Evolutionary conservation across 2,888 invertebrate species (phyloP), one percentile per base, ranked within the genome.

Genomic region (Euproctis similis): DNA sequence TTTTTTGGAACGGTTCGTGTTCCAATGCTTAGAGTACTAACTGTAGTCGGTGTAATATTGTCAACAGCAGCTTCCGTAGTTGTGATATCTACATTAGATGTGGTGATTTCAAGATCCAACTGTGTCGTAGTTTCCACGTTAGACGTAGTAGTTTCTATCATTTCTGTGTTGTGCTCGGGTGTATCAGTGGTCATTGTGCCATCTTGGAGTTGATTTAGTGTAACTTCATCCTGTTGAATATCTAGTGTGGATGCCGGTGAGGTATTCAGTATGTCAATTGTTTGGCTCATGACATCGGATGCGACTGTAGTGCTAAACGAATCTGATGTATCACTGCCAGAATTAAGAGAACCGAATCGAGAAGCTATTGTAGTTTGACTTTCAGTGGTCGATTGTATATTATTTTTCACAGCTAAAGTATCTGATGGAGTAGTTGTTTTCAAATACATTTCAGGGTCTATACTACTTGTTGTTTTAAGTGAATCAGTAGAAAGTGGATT

Each of bases 1-100:
- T 87, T 86, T 59, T 88, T 86, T 29, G 89, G 89, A 53, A 75
- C 62, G 13, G 57, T 43, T 46, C 66, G 46, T 45, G 60, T 58
- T 36, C 53, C 59, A 31, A 53, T 48, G 42, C 52, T 60, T 37
- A 56, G 39, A 49, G 49, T 52, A 51, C 57, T 53, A 49, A 50
- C 51, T 42, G 63, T 59, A 46, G 61, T 63, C 43, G 58, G 53
- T 49, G 49, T 55, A 41, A 43, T 62, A 37, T 40, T 57, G 8
- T 57, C 51, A 30, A 60, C 58, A 14, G 50, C 46, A 39, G 49
- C 44, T 25, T 43, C 55, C 35, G 57, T 43, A 32, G 53, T 58
- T 19, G 59, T 60, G 19, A 37, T 41, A 30, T 53, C 51, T 33
- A 42, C 30, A 30, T 44, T 36, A 17, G 40, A 28, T 33, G 57